Percentiles rank a stretch among this genome's conserved stretches.
phyloP scores from a whole-genome alignment of 64 coral and sea anemone species.

The Actinia tenebrosa region DNA sequence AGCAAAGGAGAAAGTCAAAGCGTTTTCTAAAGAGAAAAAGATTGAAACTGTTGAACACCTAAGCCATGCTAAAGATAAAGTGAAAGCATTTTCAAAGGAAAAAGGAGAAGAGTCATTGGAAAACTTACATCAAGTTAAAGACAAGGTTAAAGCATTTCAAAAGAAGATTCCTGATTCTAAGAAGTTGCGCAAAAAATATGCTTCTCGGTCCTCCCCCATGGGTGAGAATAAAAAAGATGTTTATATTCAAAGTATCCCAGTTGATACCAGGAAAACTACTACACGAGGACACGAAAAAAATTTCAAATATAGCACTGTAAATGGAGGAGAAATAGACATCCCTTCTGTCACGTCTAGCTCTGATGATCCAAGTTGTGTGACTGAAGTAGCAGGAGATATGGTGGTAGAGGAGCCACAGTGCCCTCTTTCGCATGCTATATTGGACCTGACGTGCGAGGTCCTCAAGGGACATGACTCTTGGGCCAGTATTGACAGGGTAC shows the following conservation, averaged over 20 bases:
- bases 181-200: background rate
- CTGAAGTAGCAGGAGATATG: background rate
- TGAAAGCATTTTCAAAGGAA: conserved; percentile 8
- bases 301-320: too few relatives aligned
- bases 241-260: background rate
- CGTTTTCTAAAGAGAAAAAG: conserved; percentile 10
- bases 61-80: conserved; percentile 10
- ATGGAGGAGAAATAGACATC: background rate
- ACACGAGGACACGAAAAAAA: too few relatives aligned
- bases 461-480: conserved; percentile 42
- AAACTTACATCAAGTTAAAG: background rate
- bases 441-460: conserved; percentile 54
- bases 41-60: background rate
- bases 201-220: background rate
- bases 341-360: background rate
- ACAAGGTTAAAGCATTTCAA: conserved; percentile 13
- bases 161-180: background rate
- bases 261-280: background rate
- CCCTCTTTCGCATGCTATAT: conserved; percentile 43
- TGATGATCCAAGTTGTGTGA: conserved; percentile 10
- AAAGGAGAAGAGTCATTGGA: background rate
- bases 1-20: conserved; percentile 19
- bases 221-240: background rate
- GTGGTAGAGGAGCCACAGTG: background rate
- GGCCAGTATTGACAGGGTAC: conserved; percentile 54